phyloP scores from a whole-genome alignment of 2,797 vertebrate species.

The Thripadectes ignobilis region DNA sequence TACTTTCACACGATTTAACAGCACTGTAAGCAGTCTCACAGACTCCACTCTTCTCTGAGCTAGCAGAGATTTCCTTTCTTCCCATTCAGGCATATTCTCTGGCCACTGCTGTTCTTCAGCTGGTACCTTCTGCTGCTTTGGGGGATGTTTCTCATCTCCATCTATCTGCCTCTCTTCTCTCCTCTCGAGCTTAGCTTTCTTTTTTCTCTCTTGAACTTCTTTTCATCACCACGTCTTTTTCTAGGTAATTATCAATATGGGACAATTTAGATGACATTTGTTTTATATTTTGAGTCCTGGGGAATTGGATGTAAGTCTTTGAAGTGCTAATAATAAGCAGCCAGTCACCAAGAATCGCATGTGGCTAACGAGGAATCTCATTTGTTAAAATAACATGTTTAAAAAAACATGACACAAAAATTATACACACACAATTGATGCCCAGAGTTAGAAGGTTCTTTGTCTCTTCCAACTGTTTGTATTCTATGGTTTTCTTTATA shows the following conservation, averaged over 20 bases:
- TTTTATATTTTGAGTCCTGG: constrained; percentile 10
- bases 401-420: neutral
- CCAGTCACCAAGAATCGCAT: neutral
- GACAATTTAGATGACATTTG: constrained; percentile 62
- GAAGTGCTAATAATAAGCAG: neutral
- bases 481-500: neutral
- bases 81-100: constrained; percentile 76
- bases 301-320: neutral
- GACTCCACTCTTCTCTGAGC: constrained; percentile 78
- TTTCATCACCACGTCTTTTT: constrained; percentile 78
- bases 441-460: neutral
- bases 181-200: constrained; percentile 72
- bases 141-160: constrained; percentile 63
- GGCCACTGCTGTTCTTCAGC: constrained; percentile 58
- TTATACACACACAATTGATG: neutral
- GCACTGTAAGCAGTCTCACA: constrained; percentile 75
- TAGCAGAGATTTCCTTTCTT: constrained; percentile 78
- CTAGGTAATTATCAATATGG: constrained; percentile 75
- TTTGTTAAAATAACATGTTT: neutral
- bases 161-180: constrained; percentile 75
- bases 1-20: constrained; percentile 80
- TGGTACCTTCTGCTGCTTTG: constrained; percentile 64
- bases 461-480: neutral
- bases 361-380: neutral
- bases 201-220: constrained; percentile 75